Percentiles rank a stretch among this genome's conserved stretches.
These are phyloP conservation scores for Caiman crocodilus DNA, from an alignment of 2,797 vertebrate species.

Conservation along the genomic window DNA sequence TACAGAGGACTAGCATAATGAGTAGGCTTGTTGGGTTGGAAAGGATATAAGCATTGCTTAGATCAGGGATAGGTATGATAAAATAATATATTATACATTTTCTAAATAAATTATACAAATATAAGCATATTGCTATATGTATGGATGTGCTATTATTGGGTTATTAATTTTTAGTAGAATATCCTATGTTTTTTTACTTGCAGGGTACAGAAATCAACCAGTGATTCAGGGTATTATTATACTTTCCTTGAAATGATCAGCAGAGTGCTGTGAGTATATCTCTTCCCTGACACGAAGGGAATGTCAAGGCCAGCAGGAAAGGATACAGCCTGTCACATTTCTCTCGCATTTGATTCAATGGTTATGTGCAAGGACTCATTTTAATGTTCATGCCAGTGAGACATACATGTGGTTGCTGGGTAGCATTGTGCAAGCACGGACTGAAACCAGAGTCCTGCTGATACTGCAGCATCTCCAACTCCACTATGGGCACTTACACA, in stretches of 20 bases:
- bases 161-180: not conserved
- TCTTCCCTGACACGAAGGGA: not conserved
- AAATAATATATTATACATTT: too few relatives aligned
- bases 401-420: not conserved
- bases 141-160: not conserved
- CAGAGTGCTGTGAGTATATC: not conserved
- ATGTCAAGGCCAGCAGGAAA: not conserved
- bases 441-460: not conserved
- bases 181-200: not conserved
- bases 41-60: not conserved
- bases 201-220: not conserved
- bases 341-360: rapidly evolving
- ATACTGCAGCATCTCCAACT: not conserved
- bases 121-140: not conserved
- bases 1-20: not conserved
- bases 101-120: too few relatives aligned
- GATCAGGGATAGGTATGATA: not conserved
- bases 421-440: not conserved
- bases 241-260: not conserved
- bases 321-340: not conserved
- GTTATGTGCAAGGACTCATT: not conserved
- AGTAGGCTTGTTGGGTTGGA: not conserved
- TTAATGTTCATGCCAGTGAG: not conserved
- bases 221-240: not conserved
- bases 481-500: not conserved